phyloP scores from a whole-genome alignment of 2,888 invertebrate genomes.

The Lepidocyrtoides sp. region DNA sequence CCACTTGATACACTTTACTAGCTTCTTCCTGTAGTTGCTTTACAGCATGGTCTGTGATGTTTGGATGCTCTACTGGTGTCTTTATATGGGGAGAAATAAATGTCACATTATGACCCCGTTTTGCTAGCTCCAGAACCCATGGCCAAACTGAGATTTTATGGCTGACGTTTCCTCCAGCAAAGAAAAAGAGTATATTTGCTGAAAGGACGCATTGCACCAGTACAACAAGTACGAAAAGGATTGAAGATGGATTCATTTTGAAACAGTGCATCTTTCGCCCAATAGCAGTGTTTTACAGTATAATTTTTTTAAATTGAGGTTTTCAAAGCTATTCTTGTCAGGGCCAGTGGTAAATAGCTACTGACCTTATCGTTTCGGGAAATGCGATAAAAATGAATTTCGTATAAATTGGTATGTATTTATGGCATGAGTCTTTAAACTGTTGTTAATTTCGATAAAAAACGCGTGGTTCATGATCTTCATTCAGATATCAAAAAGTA shows the following conservation, averaged over 20 bases:
- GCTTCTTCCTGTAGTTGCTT: conserved; percentile 68
- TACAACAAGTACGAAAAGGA: neutral
- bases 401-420: too few relatives aligned
- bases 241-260: neutral
- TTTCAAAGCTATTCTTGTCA: too few relatives aligned
- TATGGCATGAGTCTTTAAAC: too few relatives aligned
- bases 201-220: conserved; percentile 16
- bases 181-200: conserved; percentile 84
- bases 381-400: too few relatives aligned
- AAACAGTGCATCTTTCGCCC: neutral
- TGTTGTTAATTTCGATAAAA: neutral
- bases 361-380: neutral
- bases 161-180: conserved; percentile 82
- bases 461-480: neutral
- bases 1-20: conserved; percentile 72
- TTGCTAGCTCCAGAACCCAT: conserved; percentile 79
- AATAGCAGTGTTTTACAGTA: neutral
- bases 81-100: conserved; percentile 82
- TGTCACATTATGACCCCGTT: conserved; percentile 82
- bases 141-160: conserved; percentile 82
- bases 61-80: conserved; percentile 73
- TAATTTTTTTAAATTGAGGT: too few relatives aligned
- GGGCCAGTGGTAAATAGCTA: neutral
- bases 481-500: neutral
- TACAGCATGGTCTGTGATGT: conserved; percentile 71